Base-by-base conservation (phyloP, 2,888 invertebrate genomes). In the Tetheella fluctuosa region DNA sequence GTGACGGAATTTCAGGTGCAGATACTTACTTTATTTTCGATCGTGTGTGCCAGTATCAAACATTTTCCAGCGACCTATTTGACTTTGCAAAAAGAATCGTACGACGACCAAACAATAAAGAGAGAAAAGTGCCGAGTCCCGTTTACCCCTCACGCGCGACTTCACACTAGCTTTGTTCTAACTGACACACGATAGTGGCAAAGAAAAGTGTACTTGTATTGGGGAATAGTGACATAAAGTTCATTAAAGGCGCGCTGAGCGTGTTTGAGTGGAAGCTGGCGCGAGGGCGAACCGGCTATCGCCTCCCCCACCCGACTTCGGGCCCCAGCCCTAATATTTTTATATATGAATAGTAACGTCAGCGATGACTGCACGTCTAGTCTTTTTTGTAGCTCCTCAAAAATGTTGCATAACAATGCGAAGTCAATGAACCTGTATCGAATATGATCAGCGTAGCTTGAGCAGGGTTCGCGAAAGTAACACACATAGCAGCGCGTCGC, bases 191-290 rank as follows among this genome's bases (percentile, higher is more conserved):
- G 86, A 88, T 90, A 86, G 84, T 80, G 80, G 81, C 88, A 89
- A 89, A 88, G 91, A 90, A 90, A 91, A 92, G 92, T 90, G 90
- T 90, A 85, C 92, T 90, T 88, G 84, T 90, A 86, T 89, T 86
- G 86, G 86, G 84, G 81, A 88, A 86, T 87, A 85, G 87, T 88
- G 89, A 90, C 90, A 88, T 88, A 92, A 91, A 91, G 91, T 91
- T 92, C 91, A 91, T 92, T 92, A 92, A 89, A 91, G 90, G 89
- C 87, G 85, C 80, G 84, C 85, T 81, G 85, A 84, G 89, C 92
- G 92, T 92, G 91, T 90, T 87, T 80, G 88, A 89, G 91, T 88
- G 90, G 85, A 81, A 77, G 86, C 80, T 77, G 80, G 79, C 81
- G 82, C 68, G 79, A 80, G 89, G 84, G 84, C 83, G 74, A 81